Conservation (phyloP, 2,888 invertebrate genomes). For the Lasioglossum malachurum region DNA sequence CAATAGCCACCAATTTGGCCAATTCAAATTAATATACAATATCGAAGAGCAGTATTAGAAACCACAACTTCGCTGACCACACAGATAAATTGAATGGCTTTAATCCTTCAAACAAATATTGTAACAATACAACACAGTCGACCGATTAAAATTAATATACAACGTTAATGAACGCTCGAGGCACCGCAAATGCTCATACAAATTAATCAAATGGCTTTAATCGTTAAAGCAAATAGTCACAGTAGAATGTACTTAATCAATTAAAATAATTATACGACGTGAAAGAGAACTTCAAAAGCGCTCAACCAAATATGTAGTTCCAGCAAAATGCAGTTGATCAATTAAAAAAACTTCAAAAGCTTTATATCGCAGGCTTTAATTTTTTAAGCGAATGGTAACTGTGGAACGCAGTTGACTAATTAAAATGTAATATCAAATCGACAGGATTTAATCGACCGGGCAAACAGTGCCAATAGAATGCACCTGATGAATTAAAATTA, state of each 20-base stretch:
- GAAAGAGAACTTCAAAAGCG: neutral
- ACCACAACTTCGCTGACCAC: neutral
- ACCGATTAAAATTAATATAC: neutral
- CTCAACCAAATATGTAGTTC: too few species aligned
- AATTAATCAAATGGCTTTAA: too few species aligned
- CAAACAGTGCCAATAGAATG: neutral
- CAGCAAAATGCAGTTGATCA: too few species aligned
- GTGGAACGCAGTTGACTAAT: neutral
- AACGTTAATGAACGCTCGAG: too few species aligned
- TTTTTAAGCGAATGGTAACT: neutral
- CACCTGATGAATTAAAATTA: neutral
- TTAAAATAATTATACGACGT: too few species aligned
- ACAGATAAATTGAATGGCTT: neutral
- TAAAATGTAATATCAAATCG: neutral
- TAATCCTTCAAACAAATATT: neutral
- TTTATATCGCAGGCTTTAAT: too few species aligned
- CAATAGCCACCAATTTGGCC: neutral
- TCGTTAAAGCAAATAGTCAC: too few species aligned
- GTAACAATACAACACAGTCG: neutral
- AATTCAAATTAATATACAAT: neutral
- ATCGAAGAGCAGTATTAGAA: neutral
- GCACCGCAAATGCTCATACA: too few species aligned
- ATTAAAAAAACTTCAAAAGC: neutral
- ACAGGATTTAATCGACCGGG: neutral
- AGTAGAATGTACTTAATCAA: too few species aligned